These are phyloP conservation scores for Apostichopus japonicus DNA, from an alignment of 35 echinoderm and acorn worm genomes.

Conservation along the genomic window DNA sequence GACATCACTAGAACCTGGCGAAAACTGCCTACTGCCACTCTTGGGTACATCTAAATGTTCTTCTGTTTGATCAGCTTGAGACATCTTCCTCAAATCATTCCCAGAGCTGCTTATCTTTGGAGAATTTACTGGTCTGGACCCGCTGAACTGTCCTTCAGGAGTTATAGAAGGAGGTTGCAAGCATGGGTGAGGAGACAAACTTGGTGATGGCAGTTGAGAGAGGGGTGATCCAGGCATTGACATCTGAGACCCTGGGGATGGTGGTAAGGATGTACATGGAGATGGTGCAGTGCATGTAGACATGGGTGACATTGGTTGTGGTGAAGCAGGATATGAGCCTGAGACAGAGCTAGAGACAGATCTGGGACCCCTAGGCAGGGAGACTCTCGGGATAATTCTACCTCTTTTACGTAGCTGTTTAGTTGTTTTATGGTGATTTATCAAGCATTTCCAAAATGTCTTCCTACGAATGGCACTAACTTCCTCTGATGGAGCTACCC, in stretches of 20 bases:
- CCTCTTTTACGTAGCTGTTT: constrained; percentile 12
- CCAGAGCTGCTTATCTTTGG: constrained; percentile 54
- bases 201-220: constrained; percentile 43
- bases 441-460: constrained; percentile 56
- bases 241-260: constrained; percentile 37
- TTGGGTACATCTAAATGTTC: neutral
- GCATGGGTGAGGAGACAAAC: constrained; percentile 35
- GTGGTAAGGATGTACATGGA: constrained; percentile 40
- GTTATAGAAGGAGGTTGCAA: constrained; percentile 51
- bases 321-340: constrained; percentile 55
- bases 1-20: constrained; percentile 47
- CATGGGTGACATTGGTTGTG: constrained; percentile 54
- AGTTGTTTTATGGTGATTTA: constrained; percentile 37
- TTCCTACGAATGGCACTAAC: constrained; percentile 27
- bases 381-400: constrained; percentile 35
- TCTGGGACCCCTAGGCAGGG: neutral
- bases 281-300: constrained; percentile 55
- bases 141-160: constrained; percentile 21
- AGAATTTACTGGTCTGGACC: constrained; percentile 48
- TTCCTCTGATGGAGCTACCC: constrained; percentile 50
- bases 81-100: constrained; percentile 4
- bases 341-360: neutral
- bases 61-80: constrained; percentile 48
- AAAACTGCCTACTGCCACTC: constrained; percentile 40
- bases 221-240: constrained; percentile 65